Base-by-base conservation (phyloP, 2,888 invertebrate genomes). In the Drosophila neonasuta region DNA sequence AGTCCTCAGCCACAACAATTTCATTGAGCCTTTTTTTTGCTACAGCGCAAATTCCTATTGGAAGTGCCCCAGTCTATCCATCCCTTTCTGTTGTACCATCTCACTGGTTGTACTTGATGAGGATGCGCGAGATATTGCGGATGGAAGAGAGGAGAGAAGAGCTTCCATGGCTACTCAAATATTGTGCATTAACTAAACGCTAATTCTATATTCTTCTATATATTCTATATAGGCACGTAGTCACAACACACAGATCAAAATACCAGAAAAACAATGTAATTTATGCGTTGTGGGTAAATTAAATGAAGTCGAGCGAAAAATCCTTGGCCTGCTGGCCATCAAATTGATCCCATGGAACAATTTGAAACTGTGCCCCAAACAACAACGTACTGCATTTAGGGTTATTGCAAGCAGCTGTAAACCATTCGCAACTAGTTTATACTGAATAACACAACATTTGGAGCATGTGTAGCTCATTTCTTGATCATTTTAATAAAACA, bases 21-120 rank as follows among this genome's bases (percentile, higher is more conserved):
- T 42, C 39, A 51, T 67, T 67, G 52, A 67, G 67, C 60, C 60
- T 2, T 24, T 59, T 42, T 42, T 56, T 61, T 67, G 44, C 64
- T 77, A 69, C 71, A 59, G 77, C 72, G 78, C 78, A 77, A 52
- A 59, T 77, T 74, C 71, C 52, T 56, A 55, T 71, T 71, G 45
- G 39, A 48, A 56, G 13, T 24, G 7, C 24, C 46, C 41, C 20
- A 32, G 34, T 56, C 17, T 41, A 36, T 17, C 39, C 36, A n/a
- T 29, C 62, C 9, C 24, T 32, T 10, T 30, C n/a, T 46, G n/a
- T 39, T 9, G n/a, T 34, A 1, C 32, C 54, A 29, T 13, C 49
- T 42, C 29, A 20, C 9, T 50, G 11, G 29, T 20, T 50, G 9
- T 48, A 42, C n/a, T 34, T 42, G 41, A 13, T 41, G 32, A 32